phyloP scores from a whole-genome alignment of 2,888 invertebrate species.

The Heliconius ethilla region DNA sequence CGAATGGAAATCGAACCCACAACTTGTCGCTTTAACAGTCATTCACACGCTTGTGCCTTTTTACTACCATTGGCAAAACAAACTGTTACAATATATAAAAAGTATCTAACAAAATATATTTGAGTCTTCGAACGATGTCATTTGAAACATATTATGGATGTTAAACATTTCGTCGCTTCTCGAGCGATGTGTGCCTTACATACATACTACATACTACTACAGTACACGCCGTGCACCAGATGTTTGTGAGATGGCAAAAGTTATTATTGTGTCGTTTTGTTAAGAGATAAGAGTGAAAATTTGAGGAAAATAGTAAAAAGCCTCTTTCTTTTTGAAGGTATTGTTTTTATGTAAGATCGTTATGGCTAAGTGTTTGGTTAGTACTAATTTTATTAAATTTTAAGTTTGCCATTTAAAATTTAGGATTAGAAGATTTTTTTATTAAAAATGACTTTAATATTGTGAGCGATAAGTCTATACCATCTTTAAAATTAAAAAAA shows the following conservation, averaged over 20 bases:
- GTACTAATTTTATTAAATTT: neutral
- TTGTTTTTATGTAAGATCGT: neutral
- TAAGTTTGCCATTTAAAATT: too few species aligned
- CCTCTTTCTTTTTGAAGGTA: neutral
- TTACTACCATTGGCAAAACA: fast-evolving
- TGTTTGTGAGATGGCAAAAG: constrained; percentile 22
- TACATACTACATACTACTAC: neutral
- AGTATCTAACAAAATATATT: neutral
- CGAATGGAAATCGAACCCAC: too few species aligned
- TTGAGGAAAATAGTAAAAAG: neutral
- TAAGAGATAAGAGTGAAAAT: constrained; percentile 11
- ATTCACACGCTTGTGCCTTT: too few species aligned
- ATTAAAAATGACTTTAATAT: too few species aligned
- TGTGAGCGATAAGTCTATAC: too few species aligned
- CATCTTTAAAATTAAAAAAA: too few species aligned
- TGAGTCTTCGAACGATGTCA: neutral
- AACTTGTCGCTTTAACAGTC: too few species aligned
- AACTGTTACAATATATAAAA: neutral
- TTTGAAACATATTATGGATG: constrained; percentile 18
- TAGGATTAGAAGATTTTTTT: too few species aligned
- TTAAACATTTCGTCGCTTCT: neutral
- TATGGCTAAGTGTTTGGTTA: neutral
- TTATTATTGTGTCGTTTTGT: constrained; percentile 23
- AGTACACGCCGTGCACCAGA: constrained; percentile 12
- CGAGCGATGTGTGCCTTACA: neutral